A percentile compares a stretch with the other conserved stretches of the same genome.
These are phyloP conservation scores for Schizotus pectinicornis DNA, from an alignment of 2,888 invertebrate species.

Conservation along the genomic window DNA sequence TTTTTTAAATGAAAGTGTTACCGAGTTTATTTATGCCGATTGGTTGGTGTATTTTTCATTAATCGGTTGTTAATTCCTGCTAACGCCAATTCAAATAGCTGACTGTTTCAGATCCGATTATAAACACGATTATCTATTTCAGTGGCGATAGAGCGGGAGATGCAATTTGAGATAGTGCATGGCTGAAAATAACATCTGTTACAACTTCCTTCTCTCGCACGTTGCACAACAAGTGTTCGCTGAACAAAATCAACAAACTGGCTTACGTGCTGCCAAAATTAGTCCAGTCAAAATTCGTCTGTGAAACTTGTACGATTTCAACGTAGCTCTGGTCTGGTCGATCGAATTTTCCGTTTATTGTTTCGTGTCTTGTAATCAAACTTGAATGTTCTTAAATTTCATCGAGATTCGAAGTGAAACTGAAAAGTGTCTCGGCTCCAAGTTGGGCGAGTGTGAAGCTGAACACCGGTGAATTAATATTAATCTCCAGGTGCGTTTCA, in stretches of 20 bases:
- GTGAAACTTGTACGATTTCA: not conserved
- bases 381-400: too few relatives aligned
- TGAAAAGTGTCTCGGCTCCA: too few relatives aligned
- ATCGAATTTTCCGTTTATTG: too few relatives aligned
- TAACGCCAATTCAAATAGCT: not conserved
- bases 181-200: slow-evolving; percentile 27
- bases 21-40: too few relatives aligned
- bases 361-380: too few relatives aligned
- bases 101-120: slow-evolving; percentile 2
- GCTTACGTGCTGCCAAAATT: slow-evolving; percentile 29
- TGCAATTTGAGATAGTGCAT: slow-evolving; percentile 19
- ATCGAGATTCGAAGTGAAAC: too few relatives aligned
- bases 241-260: slow-evolving; percentile 27
- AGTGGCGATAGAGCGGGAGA: slow-evolving; percentile 19
- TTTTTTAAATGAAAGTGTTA: not conserved
- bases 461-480: too few relatives aligned
- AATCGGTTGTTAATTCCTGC: too few relatives aligned
- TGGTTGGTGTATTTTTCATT: too few relatives aligned
- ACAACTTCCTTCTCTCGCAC: slow-evolving; percentile 23
- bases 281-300: slow-evolving; percentile 21
- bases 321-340: not conserved
- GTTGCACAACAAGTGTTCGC: slow-evolving; percentile 29
- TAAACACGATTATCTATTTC: slow-evolving; percentile 25
- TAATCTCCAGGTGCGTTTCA: too few relatives aligned
- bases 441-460: too few relatives aligned